These are phyloP conservation scores for Corvus cornix DNA, from an alignment of 2,113 vertebrate genomes.

Conservation along the genomic window DNA sequence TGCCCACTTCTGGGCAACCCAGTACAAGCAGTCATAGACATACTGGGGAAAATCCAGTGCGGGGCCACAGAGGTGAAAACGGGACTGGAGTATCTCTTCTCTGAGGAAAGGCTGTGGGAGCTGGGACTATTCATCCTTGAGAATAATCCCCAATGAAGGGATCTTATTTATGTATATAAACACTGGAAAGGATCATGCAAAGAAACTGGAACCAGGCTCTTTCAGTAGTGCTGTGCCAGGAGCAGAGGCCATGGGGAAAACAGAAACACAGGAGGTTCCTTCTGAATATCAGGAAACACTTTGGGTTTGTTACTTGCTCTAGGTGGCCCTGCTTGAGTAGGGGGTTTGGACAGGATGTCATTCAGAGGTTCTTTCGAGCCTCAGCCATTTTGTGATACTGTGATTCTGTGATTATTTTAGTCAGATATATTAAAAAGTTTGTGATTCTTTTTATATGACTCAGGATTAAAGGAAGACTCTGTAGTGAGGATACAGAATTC, in stretches of 20 bases:
- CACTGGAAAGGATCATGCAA: not conserved
- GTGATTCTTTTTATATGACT: not conserved
- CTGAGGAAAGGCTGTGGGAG: not conserved
- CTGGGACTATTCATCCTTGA: not conserved
- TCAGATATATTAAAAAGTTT: not conserved
- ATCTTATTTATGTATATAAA: not conserved
- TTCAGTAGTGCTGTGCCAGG: not conserved
- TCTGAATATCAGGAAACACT: not conserved
- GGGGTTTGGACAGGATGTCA: not conserved
- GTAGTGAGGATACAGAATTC: not conserved
- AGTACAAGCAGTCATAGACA: not conserved
- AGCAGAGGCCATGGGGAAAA: not conserved
- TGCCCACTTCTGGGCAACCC: not conserved
- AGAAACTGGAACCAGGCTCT: not conserved
- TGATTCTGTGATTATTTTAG: not conserved
- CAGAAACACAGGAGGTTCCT: not conserved
- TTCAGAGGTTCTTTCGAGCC: not conserved
- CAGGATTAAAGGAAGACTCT: not conserved
- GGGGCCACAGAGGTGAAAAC: rapidly evolving
- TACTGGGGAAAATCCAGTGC: not conserved
- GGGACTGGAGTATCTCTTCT: no score
- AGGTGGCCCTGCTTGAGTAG: not conserved
- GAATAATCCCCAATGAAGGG: not conserved
- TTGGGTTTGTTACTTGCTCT: not conserved
- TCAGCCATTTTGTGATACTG: not conserved